A percentile compares a stretch with the other conserved stretches of the same genome.
Conservation (phyloP, 2,113 vertebrate genomes). For the Ranitomeya variabilis region DNA sequence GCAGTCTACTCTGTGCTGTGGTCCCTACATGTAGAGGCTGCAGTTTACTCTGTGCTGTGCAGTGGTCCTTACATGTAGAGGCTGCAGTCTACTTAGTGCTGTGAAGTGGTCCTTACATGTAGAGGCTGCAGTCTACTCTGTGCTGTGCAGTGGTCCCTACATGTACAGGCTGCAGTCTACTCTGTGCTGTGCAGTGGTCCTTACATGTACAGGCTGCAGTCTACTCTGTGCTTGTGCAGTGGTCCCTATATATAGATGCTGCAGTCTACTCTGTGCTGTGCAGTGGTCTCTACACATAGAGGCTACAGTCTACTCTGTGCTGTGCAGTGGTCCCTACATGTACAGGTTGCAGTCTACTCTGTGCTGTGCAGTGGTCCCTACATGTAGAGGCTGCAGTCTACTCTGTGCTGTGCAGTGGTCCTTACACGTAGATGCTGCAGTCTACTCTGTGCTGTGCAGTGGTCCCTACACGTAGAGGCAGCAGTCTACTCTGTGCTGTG, state of each 20-base stretch:
- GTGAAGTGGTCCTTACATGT: background rate
- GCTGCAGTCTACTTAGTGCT: background rate
- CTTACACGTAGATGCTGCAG: background rate
- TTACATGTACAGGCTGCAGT: background rate
- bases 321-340: background rate
- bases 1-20: background rate
- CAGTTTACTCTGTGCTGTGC: background rate
- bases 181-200: constrained; percentile 49
- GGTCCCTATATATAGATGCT: background rate
- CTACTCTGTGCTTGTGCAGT: constrained; percentile 30
- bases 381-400: background rate
- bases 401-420: background rate
- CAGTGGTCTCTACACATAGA: background rate
- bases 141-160: background rate
- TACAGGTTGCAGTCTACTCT: background rate
- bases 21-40: background rate
- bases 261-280: background rate
- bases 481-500: too few species aligned
- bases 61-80: background rate
- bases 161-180: background rate
- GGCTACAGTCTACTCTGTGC: background rate
- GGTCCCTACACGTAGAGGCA: background rate
- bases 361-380: background rate
- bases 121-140: too few species aligned
- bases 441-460: background rate